Conservation (phyloP, 2,113 vertebrate species). For the Xyrauchen texanus region DNA sequence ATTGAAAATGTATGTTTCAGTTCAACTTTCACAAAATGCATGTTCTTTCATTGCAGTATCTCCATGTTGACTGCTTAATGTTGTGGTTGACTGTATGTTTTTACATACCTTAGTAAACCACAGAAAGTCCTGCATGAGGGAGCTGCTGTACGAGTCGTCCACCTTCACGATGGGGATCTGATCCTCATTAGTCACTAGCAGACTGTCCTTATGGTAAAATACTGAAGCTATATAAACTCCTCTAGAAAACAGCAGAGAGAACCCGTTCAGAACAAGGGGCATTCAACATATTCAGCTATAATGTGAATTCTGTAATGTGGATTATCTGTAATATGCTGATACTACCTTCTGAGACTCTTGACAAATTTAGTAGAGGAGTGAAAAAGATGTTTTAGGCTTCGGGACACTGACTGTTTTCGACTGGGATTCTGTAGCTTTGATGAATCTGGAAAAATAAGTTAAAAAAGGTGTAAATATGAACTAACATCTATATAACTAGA, state of each 20-base stretch:
- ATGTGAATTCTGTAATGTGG: neutral
- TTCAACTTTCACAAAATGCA: constrained; percentile 25
- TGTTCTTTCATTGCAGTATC: constrained; percentile 38
- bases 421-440: constrained; percentile 89
- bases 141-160: constrained; percentile 90
- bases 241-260: constrained; percentile 68
- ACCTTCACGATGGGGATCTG: constrained; percentile 98
- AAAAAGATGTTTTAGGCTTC: constrained; percentile 96
- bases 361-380: constrained; percentile 98
- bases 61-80: constrained; percentile 34
- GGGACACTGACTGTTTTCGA: constrained; percentile 94
- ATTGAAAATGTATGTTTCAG: constrained; percentile 32
- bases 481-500: neutral
- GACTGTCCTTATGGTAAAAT: constrained; percentile 93
- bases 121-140: constrained; percentile 94
- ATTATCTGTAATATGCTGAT: neutral
- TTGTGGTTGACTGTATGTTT: constrained; percentile 43
- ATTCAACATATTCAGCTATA: constrained; percentile 15
- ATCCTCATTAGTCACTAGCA: constrained; percentile 95
- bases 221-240: constrained; percentile 93
- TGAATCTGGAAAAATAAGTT: constrained; percentile 75
- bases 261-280: constrained; percentile 18
- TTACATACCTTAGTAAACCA: constrained; percentile 94
- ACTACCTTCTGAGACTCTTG: constrained; percentile 93
- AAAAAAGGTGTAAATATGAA: constrained; percentile 18